phyloP scores from a whole-genome alignment of 2,888 invertebrate species.

The Peribatodes rhomboidaria region DNA sequence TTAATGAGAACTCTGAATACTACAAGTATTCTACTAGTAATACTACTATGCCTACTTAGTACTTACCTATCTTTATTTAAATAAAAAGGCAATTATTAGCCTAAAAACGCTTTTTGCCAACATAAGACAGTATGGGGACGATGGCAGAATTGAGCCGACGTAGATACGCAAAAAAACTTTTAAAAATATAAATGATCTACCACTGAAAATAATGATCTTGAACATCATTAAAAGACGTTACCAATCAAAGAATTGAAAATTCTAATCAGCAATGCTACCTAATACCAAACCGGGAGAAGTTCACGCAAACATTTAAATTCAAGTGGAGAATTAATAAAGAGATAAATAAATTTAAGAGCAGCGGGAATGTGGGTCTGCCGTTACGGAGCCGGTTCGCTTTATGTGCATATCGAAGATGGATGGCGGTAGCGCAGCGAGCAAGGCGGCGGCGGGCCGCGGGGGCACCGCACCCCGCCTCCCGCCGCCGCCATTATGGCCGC shows the following conservation, averaged over 20 bases:
- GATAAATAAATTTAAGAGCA: conserved; percentile 85
- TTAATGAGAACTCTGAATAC: conserved; percentile 24
- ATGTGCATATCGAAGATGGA: conserved; percentile 86
- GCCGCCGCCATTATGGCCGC: conserved; percentile 79
- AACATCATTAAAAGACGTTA: not conserved
- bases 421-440: conserved; percentile 69
- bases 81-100: no score
- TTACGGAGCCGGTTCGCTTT: conserved; percentile 84
- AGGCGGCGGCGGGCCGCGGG: conserved; percentile 48
- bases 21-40: not conserved
- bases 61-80: not conserved
- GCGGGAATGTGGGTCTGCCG: conserved; percentile 84
- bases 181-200: no score
- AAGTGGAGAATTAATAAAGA: conserved; percentile 85
- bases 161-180: no score
- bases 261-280: conserved; percentile 39
- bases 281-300: conserved; percentile 51
- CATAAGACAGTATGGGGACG: no score
- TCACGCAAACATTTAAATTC: conserved; percentile 77
- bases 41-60: not conserved
- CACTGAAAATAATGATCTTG: not conserved
- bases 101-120: no score
- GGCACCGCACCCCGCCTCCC: conserved; percentile 62
- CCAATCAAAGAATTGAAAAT: conserved; percentile 11
- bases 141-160: no score